Evolutionary conservation across 2,888 invertebrate species (phyloP).

Genomic region (Cetonia aurata): DNA sequence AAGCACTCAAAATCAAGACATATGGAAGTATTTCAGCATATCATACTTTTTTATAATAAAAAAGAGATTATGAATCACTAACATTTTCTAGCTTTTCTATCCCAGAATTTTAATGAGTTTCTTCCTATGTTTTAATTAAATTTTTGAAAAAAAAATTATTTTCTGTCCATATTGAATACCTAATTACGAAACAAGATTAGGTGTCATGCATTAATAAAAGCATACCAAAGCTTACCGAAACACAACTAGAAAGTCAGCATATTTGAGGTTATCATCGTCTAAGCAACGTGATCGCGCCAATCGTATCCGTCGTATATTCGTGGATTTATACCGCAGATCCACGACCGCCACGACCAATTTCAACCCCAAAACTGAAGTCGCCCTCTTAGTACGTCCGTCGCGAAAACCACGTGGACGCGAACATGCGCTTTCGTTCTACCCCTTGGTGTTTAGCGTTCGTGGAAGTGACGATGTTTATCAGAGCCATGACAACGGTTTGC

Average conservation of each 20-base stretch:
- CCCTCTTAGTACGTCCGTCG: constrained; percentile 49
- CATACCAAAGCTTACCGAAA: constrained; percentile 22
- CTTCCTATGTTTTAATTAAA: no score
- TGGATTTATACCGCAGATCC: constrained; percentile 1
- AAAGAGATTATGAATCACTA: no score
- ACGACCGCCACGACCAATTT: constrained; percentile 46
- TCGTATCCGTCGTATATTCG: constrained; percentile 2
- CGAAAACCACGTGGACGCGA: constrained; percentile 51
- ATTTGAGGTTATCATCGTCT: neutral
- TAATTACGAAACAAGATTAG: neutral
- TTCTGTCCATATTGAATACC: no score
- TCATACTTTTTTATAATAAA: no score
- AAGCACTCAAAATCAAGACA: no score
- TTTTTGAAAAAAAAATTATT: no score
- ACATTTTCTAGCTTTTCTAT: no score
- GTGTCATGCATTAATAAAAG: constrained; percentile 27
- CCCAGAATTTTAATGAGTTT: no score
- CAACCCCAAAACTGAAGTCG: constrained; percentile 49
- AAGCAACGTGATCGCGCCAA: constrained; percentile 18
- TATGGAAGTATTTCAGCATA: no score
- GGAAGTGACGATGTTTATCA: constrained; percentile 33
- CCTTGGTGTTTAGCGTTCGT: constrained; percentile 22
- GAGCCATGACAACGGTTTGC: constrained; percentile 37
- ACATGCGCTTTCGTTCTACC: constrained; percentile 48
- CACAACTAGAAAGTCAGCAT: neutral